phyloP scores from a whole-genome alignment of 2,888 invertebrate species.

The Drosophila nigricruria region DNA sequence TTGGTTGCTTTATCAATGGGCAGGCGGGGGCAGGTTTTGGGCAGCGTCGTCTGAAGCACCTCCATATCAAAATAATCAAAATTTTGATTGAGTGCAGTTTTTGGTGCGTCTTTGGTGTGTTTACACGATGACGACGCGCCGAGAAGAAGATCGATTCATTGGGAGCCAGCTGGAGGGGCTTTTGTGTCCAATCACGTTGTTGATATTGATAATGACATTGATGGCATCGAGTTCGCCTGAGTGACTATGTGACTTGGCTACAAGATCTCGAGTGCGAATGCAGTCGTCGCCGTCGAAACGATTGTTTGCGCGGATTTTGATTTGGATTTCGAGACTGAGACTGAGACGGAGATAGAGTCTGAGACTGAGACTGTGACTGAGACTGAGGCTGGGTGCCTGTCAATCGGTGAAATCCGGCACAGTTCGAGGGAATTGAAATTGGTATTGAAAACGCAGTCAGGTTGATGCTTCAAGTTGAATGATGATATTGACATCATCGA shows the following conservation, averaged over 20 bases:
- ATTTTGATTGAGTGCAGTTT: constrained; percentile 80
- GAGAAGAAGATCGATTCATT: constrained; percentile 57
- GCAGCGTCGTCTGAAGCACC: constrained; percentile 69
- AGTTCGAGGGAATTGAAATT: constrained; percentile 73
- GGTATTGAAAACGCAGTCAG: constrained; percentile 40
- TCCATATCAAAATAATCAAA: constrained; percentile 80
- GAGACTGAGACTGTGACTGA: background rate
- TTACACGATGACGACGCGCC: constrained; percentile 55
- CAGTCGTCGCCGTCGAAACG: constrained; percentile 53
- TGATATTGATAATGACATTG: constrained; percentile 84
- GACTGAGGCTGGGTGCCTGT: constrained; percentile 51
- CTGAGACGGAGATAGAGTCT: background rate
- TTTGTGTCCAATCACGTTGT: constrained; percentile 82
- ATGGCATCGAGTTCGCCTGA: constrained; percentile 77
- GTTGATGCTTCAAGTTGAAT: constrained; percentile 58
- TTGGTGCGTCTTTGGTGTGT: constrained; percentile 72
- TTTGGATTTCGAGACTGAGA: constrained; percentile 47
- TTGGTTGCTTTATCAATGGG: constrained; percentile 64
- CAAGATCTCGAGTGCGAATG: constrained; percentile 71
- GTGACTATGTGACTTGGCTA: constrained; percentile 70
- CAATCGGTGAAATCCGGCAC: constrained; percentile 75
- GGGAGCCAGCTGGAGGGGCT: constrained; percentile 26
- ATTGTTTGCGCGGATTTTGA: constrained; percentile 77
- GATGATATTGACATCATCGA: constrained; percentile 82
- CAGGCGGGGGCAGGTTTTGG: constrained; percentile 23